These are phyloP conservation scores for Melipona quadrifasciata DNA, from an alignment of 1,140 invertebrate genomes.

Conservation along the genomic window DNA sequence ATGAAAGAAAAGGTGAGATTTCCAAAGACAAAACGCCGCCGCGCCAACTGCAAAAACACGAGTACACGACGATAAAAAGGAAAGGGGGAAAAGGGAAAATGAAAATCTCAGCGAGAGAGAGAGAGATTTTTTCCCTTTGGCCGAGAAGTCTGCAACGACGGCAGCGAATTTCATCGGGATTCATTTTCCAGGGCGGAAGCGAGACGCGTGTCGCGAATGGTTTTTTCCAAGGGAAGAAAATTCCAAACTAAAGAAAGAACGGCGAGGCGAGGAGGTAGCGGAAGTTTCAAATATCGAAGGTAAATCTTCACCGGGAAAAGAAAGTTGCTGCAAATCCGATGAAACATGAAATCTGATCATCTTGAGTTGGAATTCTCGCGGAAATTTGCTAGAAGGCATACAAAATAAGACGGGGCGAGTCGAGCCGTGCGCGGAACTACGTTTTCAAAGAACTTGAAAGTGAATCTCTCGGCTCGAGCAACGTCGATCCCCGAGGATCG, in stretches of 20 bases:
- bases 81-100: background rate
- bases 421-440: background rate
- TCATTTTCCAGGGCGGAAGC: background rate
- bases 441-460: slow-evolving; percentile 17
- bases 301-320: background rate
- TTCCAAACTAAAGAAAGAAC: slow-evolving; percentile 6
- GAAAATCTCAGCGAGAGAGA: background rate
- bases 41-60: background rate
- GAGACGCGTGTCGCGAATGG: background rate
- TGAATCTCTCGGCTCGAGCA: slow-evolving; percentile 7
- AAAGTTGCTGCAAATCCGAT: slow-evolving; percentile 13
- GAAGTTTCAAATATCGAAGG: slow-evolving; percentile 27
- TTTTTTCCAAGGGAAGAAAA: background rate
- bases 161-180: background rate
- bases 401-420: background rate
- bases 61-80: too few species aligned
- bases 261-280: background rate
- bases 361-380: background rate
- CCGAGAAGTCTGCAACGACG: background rate
- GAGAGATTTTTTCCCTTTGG: background rate
- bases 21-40: background rate
- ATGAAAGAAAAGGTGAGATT: background rate
- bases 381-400: slow-evolving; percentile 23
- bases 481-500: background rate
- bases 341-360: slow-evolving; percentile 24